These are phyloP conservation scores for Furnarius figulus DNA, from an alignment of 2,113 vertebrate genomes.

Conservation along the genomic window DNA sequence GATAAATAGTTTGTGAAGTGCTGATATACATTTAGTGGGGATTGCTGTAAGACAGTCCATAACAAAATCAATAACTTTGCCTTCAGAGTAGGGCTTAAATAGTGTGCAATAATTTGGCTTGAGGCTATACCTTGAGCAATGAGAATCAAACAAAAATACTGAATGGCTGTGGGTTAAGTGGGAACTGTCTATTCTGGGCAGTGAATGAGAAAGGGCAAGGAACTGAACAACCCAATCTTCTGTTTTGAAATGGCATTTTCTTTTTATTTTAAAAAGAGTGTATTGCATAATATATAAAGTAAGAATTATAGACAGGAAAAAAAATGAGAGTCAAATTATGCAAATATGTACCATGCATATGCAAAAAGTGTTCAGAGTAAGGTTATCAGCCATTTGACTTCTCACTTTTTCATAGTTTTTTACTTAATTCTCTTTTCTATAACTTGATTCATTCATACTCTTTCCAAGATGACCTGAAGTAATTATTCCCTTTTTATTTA, in stretches of 20 bases:
- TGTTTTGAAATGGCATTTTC: background rate
- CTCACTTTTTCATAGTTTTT: background rate
- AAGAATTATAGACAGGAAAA: background rate
- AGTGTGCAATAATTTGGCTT: background rate
- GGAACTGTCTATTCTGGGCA: background rate
- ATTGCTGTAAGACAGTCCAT: background rate
- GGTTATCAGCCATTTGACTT: background rate
- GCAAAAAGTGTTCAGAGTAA: background rate
- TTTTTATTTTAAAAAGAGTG: background rate
- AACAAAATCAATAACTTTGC: slow-evolving; percentile 13
- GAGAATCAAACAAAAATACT: slow-evolving; percentile 20
- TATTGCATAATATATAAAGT: background rate
- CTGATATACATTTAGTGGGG: background rate
- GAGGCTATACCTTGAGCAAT: background rate
- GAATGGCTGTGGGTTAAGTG: background rate
- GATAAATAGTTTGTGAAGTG: slow-evolving; percentile 13
- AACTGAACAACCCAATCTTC: background rate
- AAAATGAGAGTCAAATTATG: background rate
- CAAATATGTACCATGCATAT: background rate
- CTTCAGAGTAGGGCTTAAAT: background rate
- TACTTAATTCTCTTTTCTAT: background rate
- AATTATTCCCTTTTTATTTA: background rate
- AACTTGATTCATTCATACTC: background rate
- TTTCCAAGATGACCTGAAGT: background rate
- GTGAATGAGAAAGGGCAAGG: background rate